Conservation (phyloP, 2,797 vertebrate species). For the Argya squamiceps region DNA sequence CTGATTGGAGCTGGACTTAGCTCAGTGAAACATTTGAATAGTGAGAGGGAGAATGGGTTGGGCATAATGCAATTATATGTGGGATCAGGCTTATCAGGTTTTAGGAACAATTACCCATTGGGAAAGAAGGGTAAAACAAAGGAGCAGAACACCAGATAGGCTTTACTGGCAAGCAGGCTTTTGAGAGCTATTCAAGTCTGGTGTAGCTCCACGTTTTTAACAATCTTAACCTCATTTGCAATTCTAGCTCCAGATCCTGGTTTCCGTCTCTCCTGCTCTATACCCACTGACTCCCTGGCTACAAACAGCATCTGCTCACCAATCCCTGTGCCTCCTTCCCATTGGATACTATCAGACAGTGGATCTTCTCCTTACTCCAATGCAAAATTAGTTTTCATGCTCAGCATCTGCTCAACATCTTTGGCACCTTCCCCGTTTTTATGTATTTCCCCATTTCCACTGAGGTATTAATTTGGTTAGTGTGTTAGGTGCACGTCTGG, state of each 20-base stretch:
- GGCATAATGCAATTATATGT: not conserved
- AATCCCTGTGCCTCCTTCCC: not conserved
- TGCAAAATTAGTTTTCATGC: not conserved
- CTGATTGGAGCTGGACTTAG: not conserved
- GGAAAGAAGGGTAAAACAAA: not conserved
- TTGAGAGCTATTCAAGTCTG: not conserved
- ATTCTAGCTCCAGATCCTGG: not conserved
- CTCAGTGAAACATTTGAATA: not conserved
- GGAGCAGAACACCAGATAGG: not conserved
- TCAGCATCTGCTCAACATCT: not conserved
- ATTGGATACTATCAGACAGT: not conserved
- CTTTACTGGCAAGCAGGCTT: not conserved
- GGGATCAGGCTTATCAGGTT: not conserved
- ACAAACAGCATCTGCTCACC: not conserved
- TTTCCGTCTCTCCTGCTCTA: not conserved
- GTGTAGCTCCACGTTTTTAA: not conserved
- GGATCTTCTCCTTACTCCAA: not conserved
- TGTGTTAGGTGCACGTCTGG: not conserved
- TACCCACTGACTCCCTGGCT: fast-evolving
- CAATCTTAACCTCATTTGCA: not conserved
- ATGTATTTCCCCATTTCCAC: not conserved
- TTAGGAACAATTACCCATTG: not conserved
- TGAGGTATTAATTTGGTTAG: not conserved
- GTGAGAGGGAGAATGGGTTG: not conserved
- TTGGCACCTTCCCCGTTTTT: not conserved